Evolutionary conservation across 2,797 vertebrate species (phyloP).

Genomic region (Periophthalmus magnuspinnatus): DNA sequence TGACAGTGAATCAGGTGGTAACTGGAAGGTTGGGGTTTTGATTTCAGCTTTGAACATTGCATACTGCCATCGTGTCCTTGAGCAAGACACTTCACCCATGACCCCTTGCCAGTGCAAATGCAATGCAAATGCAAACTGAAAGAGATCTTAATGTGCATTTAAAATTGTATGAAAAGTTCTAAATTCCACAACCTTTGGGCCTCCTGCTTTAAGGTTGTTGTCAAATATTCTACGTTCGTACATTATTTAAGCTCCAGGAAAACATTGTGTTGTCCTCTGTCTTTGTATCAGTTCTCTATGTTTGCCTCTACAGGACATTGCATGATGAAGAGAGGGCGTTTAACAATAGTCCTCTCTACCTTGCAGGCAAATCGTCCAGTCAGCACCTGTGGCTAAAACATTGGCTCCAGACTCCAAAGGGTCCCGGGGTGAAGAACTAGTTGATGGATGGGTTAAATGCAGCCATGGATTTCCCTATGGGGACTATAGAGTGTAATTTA

Average conservation of each 20-base stretch:
- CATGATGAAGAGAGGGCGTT: neutral
- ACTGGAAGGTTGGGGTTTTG: too few relatives aligned
- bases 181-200: neutral
- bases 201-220: neutral
- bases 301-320: neutral
- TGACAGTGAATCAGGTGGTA: neutral
- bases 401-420: neutral
- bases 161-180: neutral
- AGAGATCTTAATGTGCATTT: neutral
- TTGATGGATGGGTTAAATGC: conserved; percentile 8
- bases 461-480: conserved; percentile 5
- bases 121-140: neutral
- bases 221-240: neutral
- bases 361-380: neutral
- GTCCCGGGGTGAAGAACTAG: neutral
- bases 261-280: neutral
- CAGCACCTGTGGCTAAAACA: neutral
- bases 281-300: neutral
- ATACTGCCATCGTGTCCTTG: neutral
- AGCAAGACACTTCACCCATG: neutral
- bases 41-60: too few relatives aligned
- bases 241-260: neutral
- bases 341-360: neutral
- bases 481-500: neutral
- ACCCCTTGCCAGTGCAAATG: neutral